A percentile compares a stretch with the other conserved stretches of the same genome.
These are phyloP conservation scores for Acinonyx jubatus DNA, from an alignment of 2,113 vertebrate species.

Conservation along the genomic window DNA sequence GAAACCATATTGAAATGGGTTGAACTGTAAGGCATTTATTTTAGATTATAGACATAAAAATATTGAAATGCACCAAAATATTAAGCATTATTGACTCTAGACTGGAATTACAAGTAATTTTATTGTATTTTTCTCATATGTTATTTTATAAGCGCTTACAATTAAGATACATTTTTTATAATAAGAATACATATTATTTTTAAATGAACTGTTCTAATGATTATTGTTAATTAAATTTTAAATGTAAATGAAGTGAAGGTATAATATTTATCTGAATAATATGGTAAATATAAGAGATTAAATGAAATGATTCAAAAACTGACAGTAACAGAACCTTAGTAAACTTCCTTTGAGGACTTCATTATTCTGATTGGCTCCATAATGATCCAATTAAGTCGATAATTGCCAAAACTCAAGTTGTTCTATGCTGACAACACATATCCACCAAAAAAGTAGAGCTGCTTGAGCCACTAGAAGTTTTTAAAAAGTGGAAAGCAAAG, in stretches of 20 bases:
- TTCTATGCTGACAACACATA: neutral
- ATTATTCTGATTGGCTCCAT: constrained; percentile 11
- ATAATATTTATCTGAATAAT: neutral
- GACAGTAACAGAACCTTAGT: neutral
- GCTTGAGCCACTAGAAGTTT: neutral
- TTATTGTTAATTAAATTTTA: constrained; percentile 1
- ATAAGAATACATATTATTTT: neutral
- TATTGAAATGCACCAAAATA: neutral
- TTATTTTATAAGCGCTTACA: neutral
- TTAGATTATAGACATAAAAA: neutral
- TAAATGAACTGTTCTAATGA: neutral
- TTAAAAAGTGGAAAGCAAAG: neutral
- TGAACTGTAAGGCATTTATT: neutral
- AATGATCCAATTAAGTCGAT: constrained; percentile 51
- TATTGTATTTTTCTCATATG: neutral
- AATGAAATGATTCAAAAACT: constrained; percentile 34
- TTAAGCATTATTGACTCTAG: neutral
- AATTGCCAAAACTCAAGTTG: constrained; percentile 20
- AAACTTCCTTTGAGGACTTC: neutral
- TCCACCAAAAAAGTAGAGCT: neutral
- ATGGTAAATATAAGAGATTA: neutral
- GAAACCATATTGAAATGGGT: neutral
- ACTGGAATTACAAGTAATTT: neutral
- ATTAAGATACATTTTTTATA: neutral
- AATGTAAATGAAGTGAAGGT: neutral